phyloP scores from a whole-genome alignment of 2,888 invertebrate species.

The Amiota communis region DNA sequence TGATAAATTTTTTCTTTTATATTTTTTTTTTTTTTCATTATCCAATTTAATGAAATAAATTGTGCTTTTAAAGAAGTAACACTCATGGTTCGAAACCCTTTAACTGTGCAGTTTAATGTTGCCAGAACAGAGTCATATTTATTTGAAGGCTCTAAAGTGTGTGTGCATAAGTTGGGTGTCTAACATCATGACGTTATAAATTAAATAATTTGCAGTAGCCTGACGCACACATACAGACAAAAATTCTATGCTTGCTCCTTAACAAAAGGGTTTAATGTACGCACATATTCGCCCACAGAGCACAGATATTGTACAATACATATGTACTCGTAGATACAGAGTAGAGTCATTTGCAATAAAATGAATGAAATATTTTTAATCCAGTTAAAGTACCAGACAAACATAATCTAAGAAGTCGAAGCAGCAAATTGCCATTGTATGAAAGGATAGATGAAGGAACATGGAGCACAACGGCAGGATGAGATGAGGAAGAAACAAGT shows the following conservation, averaged over 20 bases:
- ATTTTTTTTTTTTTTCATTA: background rate
- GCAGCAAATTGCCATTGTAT: conserved; percentile 26
- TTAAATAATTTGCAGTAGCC: conserved; percentile 26
- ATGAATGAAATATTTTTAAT: conserved; percentile 67
- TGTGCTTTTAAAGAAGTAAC: background rate
- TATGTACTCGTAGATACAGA: background rate
- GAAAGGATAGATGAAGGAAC: no score
- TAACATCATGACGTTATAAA: conserved; percentile 19
- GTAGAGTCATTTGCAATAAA: conserved; percentile 43
- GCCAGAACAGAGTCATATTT: conserved; percentile 47
- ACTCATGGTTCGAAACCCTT: background rate
- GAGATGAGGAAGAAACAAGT: conserved; percentile 24
- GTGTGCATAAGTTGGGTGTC: background rate
- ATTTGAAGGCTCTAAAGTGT: conserved; percentile 36
- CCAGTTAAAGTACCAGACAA: conserved; percentile 62
- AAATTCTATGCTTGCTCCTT: background rate
- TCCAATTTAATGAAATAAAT: no score
- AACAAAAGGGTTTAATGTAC: conserved; percentile 22
- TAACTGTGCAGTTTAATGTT: conserved; percentile 5
- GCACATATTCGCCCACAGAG: conserved; percentile 4
- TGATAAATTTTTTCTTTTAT: background rate
- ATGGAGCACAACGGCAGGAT: no score
- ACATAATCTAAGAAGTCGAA: conserved; percentile 32
- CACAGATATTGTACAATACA: no score
- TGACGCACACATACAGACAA: background rate